Base-by-base conservation (phyloP, 2,888 invertebrate genomes). In the Papilio protenor region DNA sequence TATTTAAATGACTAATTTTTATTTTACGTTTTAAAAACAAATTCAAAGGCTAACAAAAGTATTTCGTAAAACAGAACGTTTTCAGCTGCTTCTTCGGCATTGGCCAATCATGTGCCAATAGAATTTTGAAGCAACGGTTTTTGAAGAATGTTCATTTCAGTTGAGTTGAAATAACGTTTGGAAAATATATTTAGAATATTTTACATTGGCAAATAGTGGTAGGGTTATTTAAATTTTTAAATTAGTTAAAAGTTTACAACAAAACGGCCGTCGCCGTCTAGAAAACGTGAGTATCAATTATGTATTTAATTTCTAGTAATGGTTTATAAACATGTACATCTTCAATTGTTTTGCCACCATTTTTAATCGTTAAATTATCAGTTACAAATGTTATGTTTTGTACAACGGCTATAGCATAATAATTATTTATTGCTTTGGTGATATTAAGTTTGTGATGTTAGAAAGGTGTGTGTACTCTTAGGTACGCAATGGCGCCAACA, bases 401-500 rank as follows among this genome's bases (percentile, higher is more conserved):
- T 79, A 78, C 83, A 81, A 83, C 80, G 78, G 82, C 80, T 77
- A 82, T 83, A 77, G 83, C 83, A 70, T 80, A 78, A 66, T 33
- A 73, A 83, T 66, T 70, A 33, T 75, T 23, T 78, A 59, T 40
- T 27, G 23, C 40, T 23, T 71, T 69, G 69, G 61, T 49, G 84
- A 70, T 23, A 16, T 23, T 8, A 5, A 83, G 82, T 90, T 89
- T 88, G 90, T 91, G 91, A 89, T 88, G 83, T 82, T 83, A 83
- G 79, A 79, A 82, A 81, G 81, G 84, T 87, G 87, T 85, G 91
- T 90, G 85, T 88, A 90, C 89, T 87, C 79, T 55, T 75, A 84
- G 79, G 81, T 82, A 82, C 81, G 88, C 83, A 90, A 96, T 96
- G 96, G 96, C 96, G 90, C 96, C 96, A 88, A 94, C 95, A 78